Conservation (phyloP, 2,113 vertebrate species). For the Muntiacus reevesi region DNA sequence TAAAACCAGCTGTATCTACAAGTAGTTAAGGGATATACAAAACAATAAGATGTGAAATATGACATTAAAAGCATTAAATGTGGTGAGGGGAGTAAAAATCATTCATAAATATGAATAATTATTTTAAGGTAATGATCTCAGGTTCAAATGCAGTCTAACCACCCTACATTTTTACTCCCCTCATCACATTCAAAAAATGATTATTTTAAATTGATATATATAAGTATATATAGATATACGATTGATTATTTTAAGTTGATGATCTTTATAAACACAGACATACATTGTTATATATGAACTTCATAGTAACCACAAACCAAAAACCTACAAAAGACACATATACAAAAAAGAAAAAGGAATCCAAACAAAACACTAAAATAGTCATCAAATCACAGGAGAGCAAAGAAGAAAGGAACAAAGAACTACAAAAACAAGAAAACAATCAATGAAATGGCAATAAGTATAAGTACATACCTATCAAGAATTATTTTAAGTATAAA, state of each 20-base stretch:
- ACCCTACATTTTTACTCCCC: background rate
- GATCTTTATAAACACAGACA: background rate
- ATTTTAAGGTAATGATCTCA: background rate
- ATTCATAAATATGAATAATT: background rate
- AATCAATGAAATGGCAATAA: background rate
- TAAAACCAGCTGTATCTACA: background rate
- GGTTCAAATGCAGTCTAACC: background rate
- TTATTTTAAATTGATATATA: background rate
- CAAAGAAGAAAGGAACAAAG: background rate
- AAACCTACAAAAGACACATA: background rate
- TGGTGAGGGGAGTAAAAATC: background rate
- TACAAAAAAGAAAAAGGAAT: background rate
- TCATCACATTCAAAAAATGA: background rate
- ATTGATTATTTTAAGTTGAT: background rate
- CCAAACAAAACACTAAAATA: background rate
- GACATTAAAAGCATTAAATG: background rate
- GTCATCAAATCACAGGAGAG: background rate
- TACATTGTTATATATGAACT: background rate
- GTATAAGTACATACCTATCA: background rate
- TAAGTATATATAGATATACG: background rate
- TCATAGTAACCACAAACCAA: background rate
- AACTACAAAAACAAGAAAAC: background rate
- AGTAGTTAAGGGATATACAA: background rate
- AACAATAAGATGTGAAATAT: background rate
- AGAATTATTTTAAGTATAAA: background rate